Percentiles rank a stretch among this genome's conserved stretches.
These are phyloP conservation scores for Chaenogobius annularis DNA, from an alignment of 2,113 vertebrate genomes.

Conservation along the genomic window DNA sequence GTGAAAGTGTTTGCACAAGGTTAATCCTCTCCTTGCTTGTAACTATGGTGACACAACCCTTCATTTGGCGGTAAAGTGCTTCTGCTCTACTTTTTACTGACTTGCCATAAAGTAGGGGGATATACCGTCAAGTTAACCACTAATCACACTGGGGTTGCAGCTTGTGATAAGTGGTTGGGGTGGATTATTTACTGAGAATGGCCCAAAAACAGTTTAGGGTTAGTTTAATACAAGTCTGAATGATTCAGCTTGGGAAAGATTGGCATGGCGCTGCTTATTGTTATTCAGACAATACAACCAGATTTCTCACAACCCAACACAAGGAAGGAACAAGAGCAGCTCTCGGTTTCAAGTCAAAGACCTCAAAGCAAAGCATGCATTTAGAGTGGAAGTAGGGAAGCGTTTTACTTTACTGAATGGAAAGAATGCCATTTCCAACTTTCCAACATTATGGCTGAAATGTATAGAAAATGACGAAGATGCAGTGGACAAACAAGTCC, in stretches of 20 bases:
- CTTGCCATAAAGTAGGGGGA: constrained; percentile 71
- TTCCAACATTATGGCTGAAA: constrained; percentile 44
- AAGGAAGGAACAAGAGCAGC: constrained; percentile 19
- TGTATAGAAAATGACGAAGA: constrained; percentile 63
- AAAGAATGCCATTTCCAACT: constrained; percentile 60
- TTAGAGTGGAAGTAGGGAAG: constrained; percentile 32
- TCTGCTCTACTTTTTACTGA: constrained; percentile 60
- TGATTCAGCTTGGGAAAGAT: constrained; percentile 49
- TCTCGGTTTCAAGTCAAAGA: constrained; percentile 41
- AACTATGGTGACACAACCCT: constrained; percentile 68
- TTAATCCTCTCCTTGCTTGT: constrained; percentile 57
- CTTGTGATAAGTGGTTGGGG: constrained; percentile 74
- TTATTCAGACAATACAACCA: constrained; percentile 38
- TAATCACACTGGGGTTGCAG: constrained; percentile 72
- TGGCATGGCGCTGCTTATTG: constrained; percentile 49
- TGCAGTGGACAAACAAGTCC: constrained; percentile 60
- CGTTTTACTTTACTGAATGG: constrained; percentile 55
- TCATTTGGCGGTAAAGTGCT: constrained; percentile 69
- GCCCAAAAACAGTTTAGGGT: constrained; percentile 70
- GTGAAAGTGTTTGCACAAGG: constrained; percentile 65
- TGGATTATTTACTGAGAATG: constrained; percentile 72
- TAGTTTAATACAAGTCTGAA: constrained; percentile 66
- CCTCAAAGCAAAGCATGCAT: constrained; percentile 25
- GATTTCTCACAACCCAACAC: constrained; percentile 31
- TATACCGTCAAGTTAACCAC: constrained; percentile 74